Evolutionary conservation across 2,888 invertebrate species (phyloP), one percentile per base, ranked within the genome.

Genomic region (Charanyca ferruginea): DNA sequence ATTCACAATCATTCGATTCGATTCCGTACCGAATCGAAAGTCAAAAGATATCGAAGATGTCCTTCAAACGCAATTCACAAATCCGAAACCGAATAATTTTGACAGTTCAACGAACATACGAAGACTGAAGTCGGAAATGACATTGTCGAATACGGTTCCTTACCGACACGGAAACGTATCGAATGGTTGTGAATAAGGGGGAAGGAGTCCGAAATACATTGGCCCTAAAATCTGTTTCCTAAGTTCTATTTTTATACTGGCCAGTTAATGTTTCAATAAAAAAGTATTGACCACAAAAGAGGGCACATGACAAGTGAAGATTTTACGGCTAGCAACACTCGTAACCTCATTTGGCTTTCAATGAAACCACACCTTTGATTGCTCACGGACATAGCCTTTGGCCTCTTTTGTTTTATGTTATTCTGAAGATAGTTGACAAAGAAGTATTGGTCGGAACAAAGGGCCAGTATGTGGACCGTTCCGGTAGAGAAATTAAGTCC

Each of bases 331-430:
- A 35, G 63, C 48, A 58, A 61, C 69, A 75, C 63, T 66, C 70
- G 49, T 66, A 73, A 72, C 74, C 83, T 71, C 69, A 66, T 70
- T 73, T 61, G 49, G n/a, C 70, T 66, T 78, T 73, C 65, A 76
- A 73, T 74, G 70, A 73, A 61, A 74, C 80, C 84, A 62, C 81
- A 77, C 85, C 86, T 85, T 84, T 85, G 85, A 85, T 85, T 84
- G 77, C 75, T 80, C 73, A 77, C 71, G 73, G 73, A 80, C 73
- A 82, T 81, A 83, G 75, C 68, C 79, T 78, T 81, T 69, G 72
- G 64, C 67, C 73, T 57, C 47, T 60, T 73, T 72, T 71, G 60
- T 72, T 71, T 62, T 48, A 54, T 55, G 38, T 22, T 38, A 54
- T 54, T 52, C 44, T 41, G 41, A 45, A 61, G 22, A 25, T 42